Evolutionary conservation across 1,140 invertebrate species (phyloP).

Genomic region (Magallana gigas): DNA sequence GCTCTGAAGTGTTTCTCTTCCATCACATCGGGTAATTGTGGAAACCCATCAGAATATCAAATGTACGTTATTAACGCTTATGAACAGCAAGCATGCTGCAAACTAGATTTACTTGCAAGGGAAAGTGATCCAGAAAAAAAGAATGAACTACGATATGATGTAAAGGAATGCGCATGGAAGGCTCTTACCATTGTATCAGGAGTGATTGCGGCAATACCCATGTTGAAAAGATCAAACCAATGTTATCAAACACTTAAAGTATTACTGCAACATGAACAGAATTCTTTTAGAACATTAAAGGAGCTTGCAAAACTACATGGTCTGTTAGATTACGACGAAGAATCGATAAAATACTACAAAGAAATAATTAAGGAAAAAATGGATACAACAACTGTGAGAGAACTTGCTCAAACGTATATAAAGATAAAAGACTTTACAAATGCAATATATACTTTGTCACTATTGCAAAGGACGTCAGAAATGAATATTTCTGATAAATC

Average conservation of each 20-base stretch:
- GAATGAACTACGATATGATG: neutral
- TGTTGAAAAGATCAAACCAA: neutral
- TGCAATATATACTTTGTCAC: neutral
- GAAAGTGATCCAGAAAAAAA: neutral
- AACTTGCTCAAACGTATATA: constrained; percentile 7
- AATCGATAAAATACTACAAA: neutral
- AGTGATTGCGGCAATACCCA: neutral
- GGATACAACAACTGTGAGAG: neutral
- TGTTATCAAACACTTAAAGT: neutral
- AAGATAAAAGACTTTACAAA: neutral
- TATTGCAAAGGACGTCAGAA: neutral
- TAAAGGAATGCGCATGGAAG: neutral
- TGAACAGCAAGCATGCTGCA: constrained; percentile 1
- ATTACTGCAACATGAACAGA: neutral
- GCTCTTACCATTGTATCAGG: neutral
- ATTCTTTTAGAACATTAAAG: neutral
- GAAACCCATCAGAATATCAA: constrained; percentile 3
- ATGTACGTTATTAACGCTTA: neutral
- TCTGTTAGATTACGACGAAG: neutral
- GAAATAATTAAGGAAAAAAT: neutral
- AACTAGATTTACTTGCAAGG: neutral
- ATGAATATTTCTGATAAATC: neutral
- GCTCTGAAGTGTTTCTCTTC: neutral
- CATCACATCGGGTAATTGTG: neutral
- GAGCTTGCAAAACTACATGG: constrained; percentile 3